These are phyloP conservation scores for Lasioglossum vierecki DNA, from an alignment of 2,888 invertebrate species.

Conservation along the genomic window DNA sequence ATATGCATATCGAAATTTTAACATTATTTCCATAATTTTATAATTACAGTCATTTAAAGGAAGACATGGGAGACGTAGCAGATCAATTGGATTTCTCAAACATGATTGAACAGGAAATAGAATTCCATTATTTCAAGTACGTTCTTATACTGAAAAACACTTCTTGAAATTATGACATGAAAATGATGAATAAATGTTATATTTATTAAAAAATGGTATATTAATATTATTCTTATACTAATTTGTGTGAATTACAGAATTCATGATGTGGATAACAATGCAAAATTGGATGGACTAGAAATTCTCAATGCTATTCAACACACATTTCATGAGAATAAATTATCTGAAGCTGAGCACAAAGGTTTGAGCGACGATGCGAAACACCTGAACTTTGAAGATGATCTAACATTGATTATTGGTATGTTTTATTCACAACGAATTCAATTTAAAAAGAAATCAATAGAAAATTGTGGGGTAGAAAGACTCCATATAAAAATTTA, in stretches of 20 bases:
- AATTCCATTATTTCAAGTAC: conserved; percentile 92
- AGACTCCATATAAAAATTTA: too few relatives aligned
- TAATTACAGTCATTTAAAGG: conserved; percentile 89
- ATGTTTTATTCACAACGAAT: conserved; percentile 23
- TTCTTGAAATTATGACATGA: background rate
- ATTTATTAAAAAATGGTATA: too few relatives aligned
- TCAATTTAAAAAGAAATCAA: background rate
- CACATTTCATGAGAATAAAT: conserved; percentile 86
- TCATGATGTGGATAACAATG: conserved; percentile 96
- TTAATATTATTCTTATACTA: background rate
- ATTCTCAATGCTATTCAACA: conserved; percentile 93
- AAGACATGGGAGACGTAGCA: conserved; percentile 89
- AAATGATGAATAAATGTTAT: background rate
- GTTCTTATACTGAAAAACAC: conserved; percentile 44
- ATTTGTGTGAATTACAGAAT: conserved; percentile 82
- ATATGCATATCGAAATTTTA: background rate
- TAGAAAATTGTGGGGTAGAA: too few relatives aligned
- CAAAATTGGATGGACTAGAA: conserved; percentile 95
- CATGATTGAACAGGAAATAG: conserved; percentile 93
- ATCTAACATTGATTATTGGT: conserved; percentile 77
- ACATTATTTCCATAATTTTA: background rate
- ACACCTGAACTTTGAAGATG: conserved; percentile 56
- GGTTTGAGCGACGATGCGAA: conserved; percentile 71
- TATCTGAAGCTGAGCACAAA: conserved; percentile 26
- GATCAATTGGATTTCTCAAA: conserved; percentile 87